These are phyloP conservation scores for Sipha flava DNA, from an alignment of 1,140 invertebrate genomes.

Conservation along the genomic window DNA sequence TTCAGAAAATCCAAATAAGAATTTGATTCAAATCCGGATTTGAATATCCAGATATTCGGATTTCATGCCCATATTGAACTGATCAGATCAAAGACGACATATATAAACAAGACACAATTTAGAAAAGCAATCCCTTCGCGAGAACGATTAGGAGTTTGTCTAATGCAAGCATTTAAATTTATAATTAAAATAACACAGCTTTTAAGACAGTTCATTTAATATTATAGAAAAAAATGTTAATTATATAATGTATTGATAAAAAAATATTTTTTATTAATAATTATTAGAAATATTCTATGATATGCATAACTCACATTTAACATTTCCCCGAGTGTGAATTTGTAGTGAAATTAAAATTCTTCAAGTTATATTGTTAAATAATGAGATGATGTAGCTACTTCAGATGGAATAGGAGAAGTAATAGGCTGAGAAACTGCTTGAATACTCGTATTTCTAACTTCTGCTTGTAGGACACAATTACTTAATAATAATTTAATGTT, in stretches of 20 bases:
- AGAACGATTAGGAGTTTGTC: neutral
- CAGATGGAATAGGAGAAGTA: neutral
- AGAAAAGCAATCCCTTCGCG: neutral
- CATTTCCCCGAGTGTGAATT: neutral
- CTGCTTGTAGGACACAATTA: neutral
- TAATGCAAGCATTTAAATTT: neutral
- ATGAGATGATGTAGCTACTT: neutral
- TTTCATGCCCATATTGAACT: no score
- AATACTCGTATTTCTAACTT: neutral
- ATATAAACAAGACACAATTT: neutral
- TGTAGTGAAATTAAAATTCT: neutral
- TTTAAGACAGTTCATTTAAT: neutral
- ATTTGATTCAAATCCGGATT: no score
- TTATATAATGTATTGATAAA: neutral
- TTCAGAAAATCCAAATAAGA: no score
- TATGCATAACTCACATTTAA: neutral
- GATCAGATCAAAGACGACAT: neutral
- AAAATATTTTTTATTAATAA: neutral
- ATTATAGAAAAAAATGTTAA: neutral
- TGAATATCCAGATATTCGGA: no score
- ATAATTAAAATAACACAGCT: neutral
- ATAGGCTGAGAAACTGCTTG: neutral
- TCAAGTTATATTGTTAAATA: neutral
- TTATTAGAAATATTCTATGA: neutral
- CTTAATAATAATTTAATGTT: neutral